Conservation (phyloP, 2,113 vertebrate species). For the Cinclus cinclus region DNA sequence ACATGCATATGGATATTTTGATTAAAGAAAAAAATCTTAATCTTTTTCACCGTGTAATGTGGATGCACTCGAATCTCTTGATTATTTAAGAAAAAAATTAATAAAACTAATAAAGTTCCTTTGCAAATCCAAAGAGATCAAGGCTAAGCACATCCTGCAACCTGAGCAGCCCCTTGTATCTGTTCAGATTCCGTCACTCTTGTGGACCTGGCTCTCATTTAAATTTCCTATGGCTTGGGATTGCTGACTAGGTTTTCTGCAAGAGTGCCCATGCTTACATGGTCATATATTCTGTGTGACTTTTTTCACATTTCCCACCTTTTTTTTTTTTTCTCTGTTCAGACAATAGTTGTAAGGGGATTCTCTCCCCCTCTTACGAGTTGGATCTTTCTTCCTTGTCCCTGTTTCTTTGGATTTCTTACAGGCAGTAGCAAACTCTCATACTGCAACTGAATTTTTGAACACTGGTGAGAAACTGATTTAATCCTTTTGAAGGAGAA, state of each 20-base stretch:
- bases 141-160: slow-evolving; percentile 80
- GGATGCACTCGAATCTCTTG: slow-evolving; percentile 77
- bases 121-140: slow-evolving; percentile 81
- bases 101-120: slow-evolving; percentile 86
- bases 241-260: slow-evolving; percentile 95
- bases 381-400: slow-evolving; percentile 74
- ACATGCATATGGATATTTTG: slow-evolving; percentile 71
- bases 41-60: slow-evolving; percentile 74
- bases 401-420: slow-evolving; percentile 42
- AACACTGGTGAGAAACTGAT: slow-evolving; percentile 26
- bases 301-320: slow-evolving; percentile 54
- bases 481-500: slow-evolving; percentile 41
- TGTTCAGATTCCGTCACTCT: slow-evolving; percentile 64
- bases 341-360: slow-evolving; percentile 59
- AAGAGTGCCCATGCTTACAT: slow-evolving; percentile 90
- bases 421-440: slow-evolving; percentile 12
- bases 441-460: slow-evolving; percentile 10
- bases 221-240: slow-evolving; percentile 84
- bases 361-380: neutral
- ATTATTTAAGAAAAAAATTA: slow-evolving; percentile 81
- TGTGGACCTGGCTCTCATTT: slow-evolving; percentile 82
- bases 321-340: slow-evolving; percentile 61
- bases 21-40: slow-evolving; percentile 69
- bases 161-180: slow-evolving; percentile 77
- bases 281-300: slow-evolving; percentile 79